phyloP scores from a whole-genome alignment of 2,888 invertebrate species.

The Nephrocerus scutellatus region DNA sequence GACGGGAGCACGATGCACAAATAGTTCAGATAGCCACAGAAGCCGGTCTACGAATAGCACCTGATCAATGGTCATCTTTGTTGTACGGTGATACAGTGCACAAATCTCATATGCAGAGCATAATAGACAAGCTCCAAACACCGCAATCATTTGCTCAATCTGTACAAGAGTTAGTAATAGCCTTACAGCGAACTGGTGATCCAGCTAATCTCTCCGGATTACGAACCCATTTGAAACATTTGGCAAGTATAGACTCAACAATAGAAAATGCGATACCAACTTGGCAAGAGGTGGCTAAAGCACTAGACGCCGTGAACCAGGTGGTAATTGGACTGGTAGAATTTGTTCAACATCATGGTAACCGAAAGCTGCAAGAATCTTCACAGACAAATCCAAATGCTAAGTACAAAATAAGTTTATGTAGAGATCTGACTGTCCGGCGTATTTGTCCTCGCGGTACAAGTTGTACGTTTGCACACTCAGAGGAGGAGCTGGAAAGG shows the following conservation, averaged over 20 bases:
- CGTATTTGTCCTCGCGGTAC: slow-evolving; percentile 80
- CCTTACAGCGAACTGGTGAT: slow-evolving; percentile 79
- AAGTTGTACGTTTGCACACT: slow-evolving; percentile 88
- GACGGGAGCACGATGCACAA: slow-evolving; percentile 95
- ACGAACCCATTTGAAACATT: slow-evolving; percentile 70
- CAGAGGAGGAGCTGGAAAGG: slow-evolving; percentile 82
- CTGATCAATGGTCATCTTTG: slow-evolving; percentile 96
- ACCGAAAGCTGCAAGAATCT: slow-evolving; percentile 57
- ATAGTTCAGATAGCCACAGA: slow-evolving; percentile 98
- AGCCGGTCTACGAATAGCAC: slow-evolving; percentile 91
- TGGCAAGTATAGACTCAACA: slow-evolving; percentile 81
- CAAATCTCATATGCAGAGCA: slow-evolving; percentile 95
- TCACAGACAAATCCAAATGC: slow-evolving; percentile 55
- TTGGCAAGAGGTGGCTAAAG: slow-evolving; percentile 59
- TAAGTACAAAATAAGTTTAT: slow-evolving; percentile 87
- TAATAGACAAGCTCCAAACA: slow-evolving; percentile 84
- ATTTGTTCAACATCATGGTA: slow-evolving; percentile 69
- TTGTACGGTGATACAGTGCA: slow-evolving; percentile 92
- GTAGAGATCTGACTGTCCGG: slow-evolving; percentile 71
- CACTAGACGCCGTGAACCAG: slow-evolving; percentile 61
- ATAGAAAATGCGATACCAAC: slow-evolving; percentile 59
- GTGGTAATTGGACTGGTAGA: slow-evolving; percentile 72
- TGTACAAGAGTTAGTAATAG: slow-evolving; percentile 84
- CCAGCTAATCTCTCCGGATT: slow-evolving; percentile 73
- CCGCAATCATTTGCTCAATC: slow-evolving; percentile 88